Evolutionary conservation across 2,113 vertebrate genomes (phyloP), one percentile per base, ranked within the genome.

Genomic region (Dendrocopos noguchii): DNA sequence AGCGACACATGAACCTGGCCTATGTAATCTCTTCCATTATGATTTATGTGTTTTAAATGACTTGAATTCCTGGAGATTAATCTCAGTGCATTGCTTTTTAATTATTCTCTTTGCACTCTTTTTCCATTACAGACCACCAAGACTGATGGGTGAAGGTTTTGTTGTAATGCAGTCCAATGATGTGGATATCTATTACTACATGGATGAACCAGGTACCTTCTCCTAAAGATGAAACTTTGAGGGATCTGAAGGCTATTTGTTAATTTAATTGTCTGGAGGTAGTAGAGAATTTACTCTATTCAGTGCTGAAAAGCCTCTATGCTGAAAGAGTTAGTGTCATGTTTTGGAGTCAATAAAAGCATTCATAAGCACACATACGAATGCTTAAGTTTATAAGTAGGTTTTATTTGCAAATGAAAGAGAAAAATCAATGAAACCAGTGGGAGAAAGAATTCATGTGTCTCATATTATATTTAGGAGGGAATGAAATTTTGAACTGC

Each of bases 121-220:
- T 71, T 46, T 80, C 28, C 17, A 5, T 93, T 74, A 6, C 83
- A 99, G 99, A 85, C 99, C 99, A 14, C 99, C 99, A 0, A 98
- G 99, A 93, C 97, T 99, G 91, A 99, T 99, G 99, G 99, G 99
- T 79, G 99, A 99, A 97, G 99, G 99, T 36, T 99, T 99, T 96
- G 99, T 99, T 87, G 99, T 99, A 70, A 98, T 99, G 99, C 99
- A 99, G 94, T 99, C 99, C 80, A 99, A 99, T 71, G 99, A 99
- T 93, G 99, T 99, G 53, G 99, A 99, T 94, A 99, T 99, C 94
- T 99, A 99, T 93, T 99, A 99, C 84, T 99, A 99, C 80, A 99
- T 99, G 98, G 99, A 99, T 95, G 98, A 99, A 95, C 99, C 99
- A 97, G 99, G 99, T 99, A 97, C 64, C 22, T 44, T 55, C 29